These are phyloP conservation scores for Taeniopygia guttata DNA, from an alignment of 2,797 vertebrate genomes.

Conservation along the genomic window DNA sequence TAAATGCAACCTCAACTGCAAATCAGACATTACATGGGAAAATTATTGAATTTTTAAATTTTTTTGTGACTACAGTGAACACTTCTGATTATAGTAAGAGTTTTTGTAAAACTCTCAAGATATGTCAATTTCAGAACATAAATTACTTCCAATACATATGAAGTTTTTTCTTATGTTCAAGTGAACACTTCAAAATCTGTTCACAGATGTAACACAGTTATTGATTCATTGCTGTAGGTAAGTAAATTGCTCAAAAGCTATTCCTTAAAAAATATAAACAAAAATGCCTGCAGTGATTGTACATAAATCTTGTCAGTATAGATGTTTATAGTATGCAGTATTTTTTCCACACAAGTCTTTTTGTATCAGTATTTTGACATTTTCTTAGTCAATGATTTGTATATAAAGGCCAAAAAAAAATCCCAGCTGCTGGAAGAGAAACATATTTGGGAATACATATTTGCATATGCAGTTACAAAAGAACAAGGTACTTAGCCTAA, in stretches of 20 bases:
- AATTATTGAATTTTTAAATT: neutral
- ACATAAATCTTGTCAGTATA: neutral
- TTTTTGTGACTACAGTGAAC: neutral
- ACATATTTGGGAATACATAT: neutral
- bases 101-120: neutral
- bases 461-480: neutral
- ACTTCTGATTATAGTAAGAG: neutral
- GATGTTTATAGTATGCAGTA: neutral
- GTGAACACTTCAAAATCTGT: neutral
- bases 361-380: neutral
- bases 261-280: neutral
- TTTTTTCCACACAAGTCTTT: neutral
- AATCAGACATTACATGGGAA: neutral
- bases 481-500: neutral
- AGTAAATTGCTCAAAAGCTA: conserved; percentile 8
- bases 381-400: neutral
- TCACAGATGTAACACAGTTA: neutral
- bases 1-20: neutral
- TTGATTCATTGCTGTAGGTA: neutral
- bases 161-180: neutral
- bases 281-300: neutral
- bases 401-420: neutral
- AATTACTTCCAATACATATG: neutral
- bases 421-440: neutral
- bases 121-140: neutral